Evolutionary conservation across 2,888 invertebrate genomes (phyloP).

Genomic region (Xestobium rufovillosum): DNA sequence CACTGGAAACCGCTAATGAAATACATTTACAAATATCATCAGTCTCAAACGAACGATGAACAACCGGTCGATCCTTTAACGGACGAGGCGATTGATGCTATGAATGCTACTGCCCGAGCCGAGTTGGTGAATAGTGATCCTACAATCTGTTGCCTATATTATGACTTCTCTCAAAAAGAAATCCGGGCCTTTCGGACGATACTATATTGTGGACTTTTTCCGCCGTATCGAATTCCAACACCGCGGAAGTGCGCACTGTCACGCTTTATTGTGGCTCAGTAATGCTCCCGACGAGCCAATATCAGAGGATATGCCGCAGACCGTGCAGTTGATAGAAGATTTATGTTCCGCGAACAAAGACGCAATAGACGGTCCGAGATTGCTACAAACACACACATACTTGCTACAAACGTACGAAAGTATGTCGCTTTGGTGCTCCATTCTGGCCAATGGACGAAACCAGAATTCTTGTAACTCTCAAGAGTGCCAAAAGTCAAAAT

Average conservation of each 20-base stretch:
- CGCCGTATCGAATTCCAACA: slow-evolving; percentile 39
- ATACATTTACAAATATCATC: slow-evolving; percentile 30
- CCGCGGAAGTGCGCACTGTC: slow-evolving; percentile 38
- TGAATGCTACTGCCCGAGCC: slow-evolving; percentile 23
- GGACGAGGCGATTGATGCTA: slow-evolving; percentile 8
- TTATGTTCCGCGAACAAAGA: slow-evolving; percentile 24
- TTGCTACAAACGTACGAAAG: slow-evolving; percentile 30
- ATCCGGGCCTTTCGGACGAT: slow-evolving; percentile 31
- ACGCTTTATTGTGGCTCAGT: slow-evolving; percentile 38
- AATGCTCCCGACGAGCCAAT: slow-evolving; percentile 26
- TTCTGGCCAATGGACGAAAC: slow-evolving; percentile 33
- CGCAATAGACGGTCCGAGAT: slow-evolving; percentile 26
- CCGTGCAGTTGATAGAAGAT: slow-evolving; percentile 28
- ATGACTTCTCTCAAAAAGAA: slow-evolving; percentile 29
- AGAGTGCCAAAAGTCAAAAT: no score
- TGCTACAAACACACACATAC: slow-evolving; percentile 30
- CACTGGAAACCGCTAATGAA: slow-evolving; percentile 34
- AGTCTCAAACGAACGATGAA: slow-evolving; percentile 14
- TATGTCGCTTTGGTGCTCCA: slow-evolving; percentile 31
- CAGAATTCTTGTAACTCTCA: slow-evolving; percentile 30
- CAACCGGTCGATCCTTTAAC: slow-evolving; percentile 12
- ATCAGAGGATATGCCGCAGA: slow-evolving; percentile 19
- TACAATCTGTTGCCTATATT: no score
- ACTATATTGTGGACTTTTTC: slow-evolving; percentile 25
- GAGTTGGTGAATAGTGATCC: no score